Percentiles rank a stretch among this genome's conserved stretches.
Conservation (phyloP, 1,140 invertebrate species). For the Ephestia elutella region DNA sequence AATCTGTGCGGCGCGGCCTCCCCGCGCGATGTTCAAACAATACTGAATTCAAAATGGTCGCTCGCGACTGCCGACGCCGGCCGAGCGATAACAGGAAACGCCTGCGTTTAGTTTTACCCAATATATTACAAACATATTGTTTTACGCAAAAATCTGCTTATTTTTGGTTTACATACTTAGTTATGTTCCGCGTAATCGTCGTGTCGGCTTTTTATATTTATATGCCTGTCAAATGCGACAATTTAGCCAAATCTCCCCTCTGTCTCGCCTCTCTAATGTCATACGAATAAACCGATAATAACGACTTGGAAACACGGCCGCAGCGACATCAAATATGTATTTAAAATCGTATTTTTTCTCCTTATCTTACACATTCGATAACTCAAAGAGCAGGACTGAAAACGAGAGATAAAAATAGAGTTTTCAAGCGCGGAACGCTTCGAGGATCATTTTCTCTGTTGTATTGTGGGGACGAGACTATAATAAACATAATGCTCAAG, state of each 20-base stretch:
- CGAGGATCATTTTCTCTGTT: background rate
- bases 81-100: no score
- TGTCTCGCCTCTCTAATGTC: background rate
- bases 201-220: background rate
- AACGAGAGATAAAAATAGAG: background rate
- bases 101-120: no score
- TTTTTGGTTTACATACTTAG: no score
- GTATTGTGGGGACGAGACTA: background rate
- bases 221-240: background rate
- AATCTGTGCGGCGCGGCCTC: no score
- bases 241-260: background rate
- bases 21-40: no score
- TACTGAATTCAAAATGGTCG: no score
- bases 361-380: background rate
- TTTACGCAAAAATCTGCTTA: no score
- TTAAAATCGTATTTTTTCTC: background rate
- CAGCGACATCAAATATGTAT: background rate
- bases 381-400: background rate
- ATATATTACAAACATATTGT: no score
- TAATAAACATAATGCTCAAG: background rate
- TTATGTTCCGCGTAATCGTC: background rate
- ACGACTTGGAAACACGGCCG: constrained; percentile 2
- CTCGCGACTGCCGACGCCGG: no score
- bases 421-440: background rate
- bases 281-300: background rate